phyloP scores from a whole-genome alignment of 2,888 invertebrate species.

The Pterostichus niger region DNA sequence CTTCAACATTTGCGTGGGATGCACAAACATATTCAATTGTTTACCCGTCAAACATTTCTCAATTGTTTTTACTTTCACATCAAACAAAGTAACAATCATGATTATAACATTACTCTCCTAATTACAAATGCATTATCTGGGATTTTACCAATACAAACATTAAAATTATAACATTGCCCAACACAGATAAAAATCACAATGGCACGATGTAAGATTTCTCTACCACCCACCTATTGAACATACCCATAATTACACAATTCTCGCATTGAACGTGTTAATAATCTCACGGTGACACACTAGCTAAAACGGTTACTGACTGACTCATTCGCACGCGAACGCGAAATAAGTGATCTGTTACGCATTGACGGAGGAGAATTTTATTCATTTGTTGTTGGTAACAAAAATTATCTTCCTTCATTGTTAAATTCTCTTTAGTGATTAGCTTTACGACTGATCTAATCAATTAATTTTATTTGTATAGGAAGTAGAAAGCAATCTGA shows the following conservation, averaged over 20 bases:
- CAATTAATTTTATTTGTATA: too few species aligned
- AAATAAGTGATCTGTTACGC: not conserved
- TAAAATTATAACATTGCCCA: conserved; percentile 54
- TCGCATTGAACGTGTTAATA: conserved; percentile 60
- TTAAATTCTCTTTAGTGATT: too few species aligned
- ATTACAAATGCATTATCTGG: conserved; percentile 37
- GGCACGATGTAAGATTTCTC: conserved; percentile 11
- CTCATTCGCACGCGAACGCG: conserved; percentile 3
- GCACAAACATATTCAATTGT: conserved; percentile 44
- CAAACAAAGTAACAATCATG: conserved; percentile 17
- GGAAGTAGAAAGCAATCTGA: too few species aligned
- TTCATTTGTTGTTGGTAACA: not conserved
- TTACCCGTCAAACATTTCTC: conserved; percentile 39
- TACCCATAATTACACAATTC: conserved; percentile 63
- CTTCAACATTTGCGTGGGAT: conserved; percentile 40
- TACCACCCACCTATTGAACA: conserved; percentile 51
- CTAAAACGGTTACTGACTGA: not conserved
- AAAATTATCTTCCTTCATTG: too few species aligned
- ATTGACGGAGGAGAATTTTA: not conserved
- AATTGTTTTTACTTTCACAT: conserved; percentile 55
- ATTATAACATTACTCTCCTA: conserved; percentile 43
- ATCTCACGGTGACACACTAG: conserved; percentile 42
- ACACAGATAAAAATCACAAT: conserved; percentile 21
- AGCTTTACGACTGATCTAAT: too few species aligned
- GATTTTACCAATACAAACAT: conserved; percentile 15